Percentiles rank a stretch among this genome's conserved stretches.
Conservation (phyloP, 1,140 invertebrate species). For the Batillaria attramentaria region DNA sequence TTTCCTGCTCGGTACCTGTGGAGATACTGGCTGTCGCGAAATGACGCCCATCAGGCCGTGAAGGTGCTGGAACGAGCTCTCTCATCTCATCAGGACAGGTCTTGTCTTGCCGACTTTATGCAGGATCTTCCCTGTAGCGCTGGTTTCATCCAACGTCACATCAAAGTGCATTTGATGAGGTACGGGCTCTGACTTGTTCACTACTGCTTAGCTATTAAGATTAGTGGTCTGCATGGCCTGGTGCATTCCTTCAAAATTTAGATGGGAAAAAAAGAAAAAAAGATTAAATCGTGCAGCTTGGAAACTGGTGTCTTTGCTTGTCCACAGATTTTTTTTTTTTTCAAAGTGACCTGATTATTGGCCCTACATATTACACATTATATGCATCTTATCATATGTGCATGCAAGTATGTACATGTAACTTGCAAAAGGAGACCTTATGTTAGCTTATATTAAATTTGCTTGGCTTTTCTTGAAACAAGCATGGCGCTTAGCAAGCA, state of each 20-base stretch:
- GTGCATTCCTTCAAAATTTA: background rate
- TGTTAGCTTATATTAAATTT: too few species aligned
- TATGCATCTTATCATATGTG: too few species aligned
- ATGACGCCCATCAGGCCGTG: conserved; percentile 7
- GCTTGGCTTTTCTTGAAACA: background rate
- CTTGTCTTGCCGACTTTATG: conserved; percentile 14
- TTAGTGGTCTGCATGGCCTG: background rate
- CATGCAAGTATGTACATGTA: background rate
- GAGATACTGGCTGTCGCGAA: conserved; percentile 23
- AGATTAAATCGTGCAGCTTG: background rate
- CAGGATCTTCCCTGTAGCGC: conserved; percentile 5
- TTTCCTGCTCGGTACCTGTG: background rate
- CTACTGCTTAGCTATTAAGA: background rate
- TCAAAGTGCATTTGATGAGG: conserved; percentile 21
- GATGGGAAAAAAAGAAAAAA: background rate
- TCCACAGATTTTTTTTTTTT: background rate
- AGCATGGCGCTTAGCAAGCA: too few species aligned
- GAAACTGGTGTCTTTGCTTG: background rate
- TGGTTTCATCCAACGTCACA: conserved; percentile 23
- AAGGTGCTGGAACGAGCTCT: conserved; percentile 18
- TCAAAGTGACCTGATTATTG: too few species aligned
- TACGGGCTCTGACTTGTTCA: background rate
- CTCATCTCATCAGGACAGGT: too few species aligned
- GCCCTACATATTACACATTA: too few species aligned
- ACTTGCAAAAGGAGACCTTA: background rate